Evolutionary conservation across 2,113 vertebrate genomes (phyloP).

Genomic region (Taurulus bubalis): DNA sequence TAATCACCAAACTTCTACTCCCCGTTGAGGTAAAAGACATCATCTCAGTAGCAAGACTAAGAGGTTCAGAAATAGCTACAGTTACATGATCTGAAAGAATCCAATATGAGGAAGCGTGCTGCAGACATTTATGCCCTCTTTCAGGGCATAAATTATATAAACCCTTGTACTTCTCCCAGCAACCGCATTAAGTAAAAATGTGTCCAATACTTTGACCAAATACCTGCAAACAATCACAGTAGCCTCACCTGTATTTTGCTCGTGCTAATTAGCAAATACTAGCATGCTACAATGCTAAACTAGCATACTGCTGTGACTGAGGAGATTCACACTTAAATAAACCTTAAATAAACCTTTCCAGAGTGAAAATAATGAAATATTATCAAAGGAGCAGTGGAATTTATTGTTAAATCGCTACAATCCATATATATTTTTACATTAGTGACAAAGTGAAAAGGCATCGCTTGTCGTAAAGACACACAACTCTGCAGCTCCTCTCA

Average conservation of each 20-base stretch:
- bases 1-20: conserved; percentile 47
- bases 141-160: too few species aligned
- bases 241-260: background rate
- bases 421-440: background rate
- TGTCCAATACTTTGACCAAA: background rate
- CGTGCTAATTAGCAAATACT: background rate
- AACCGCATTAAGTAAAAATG: background rate
- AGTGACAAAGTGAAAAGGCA: background rate
- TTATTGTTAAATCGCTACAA: background rate
- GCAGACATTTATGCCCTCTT: background rate
- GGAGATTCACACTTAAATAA: background rate
- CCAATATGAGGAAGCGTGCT: background rate
- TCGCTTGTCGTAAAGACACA: background rate
- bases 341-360: too few species aligned
- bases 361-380: background rate
- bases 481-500: background rate
- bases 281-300: background rate
- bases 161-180: background rate
- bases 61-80: background rate
- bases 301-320: background rate
- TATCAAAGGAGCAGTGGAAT: background rate
- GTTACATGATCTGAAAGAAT: background rate
- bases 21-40: conserved; percentile 25
- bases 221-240: background rate
- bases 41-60: background rate